A percentile compares a stretch with the other conserved stretches of the same genome.
phyloP scores from a whole-genome alignment of 2,888 invertebrate genomes.

The Euplagia quadripunctaria region DNA sequence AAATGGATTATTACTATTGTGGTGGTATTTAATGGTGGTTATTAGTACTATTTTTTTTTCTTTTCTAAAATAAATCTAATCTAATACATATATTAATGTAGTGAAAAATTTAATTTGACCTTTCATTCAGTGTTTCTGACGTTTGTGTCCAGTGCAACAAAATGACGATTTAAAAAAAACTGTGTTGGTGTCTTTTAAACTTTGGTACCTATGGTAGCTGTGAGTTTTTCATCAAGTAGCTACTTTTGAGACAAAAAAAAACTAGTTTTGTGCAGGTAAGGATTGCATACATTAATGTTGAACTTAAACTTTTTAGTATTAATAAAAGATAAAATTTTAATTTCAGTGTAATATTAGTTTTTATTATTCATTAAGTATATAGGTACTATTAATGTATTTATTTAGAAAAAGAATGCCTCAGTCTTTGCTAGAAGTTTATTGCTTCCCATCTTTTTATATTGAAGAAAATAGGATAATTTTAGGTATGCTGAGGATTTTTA shows the following conservation, averaged over 20 bases:
- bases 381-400: no score
- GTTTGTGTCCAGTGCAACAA: slow-evolving; percentile 8
- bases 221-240: slow-evolving; percentile 1
- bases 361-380: no score
- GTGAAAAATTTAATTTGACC: neutral
- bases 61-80: neutral
- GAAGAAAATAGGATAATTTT: no score
- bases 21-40: neutral
- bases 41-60: neutral
- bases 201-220: slow-evolving; percentile 3
- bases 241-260: neutral
- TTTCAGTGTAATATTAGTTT: no score
- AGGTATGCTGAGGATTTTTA: no score
- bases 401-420: no score
- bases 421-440: no score
- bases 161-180: slow-evolving; percentile 17
- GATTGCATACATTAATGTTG: neutral
- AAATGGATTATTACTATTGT: slow-evolving; percentile 4
- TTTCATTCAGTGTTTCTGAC: neutral
- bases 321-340: neutral
- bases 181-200: slow-evolving; percentile 15
- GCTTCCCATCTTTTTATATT: no score
- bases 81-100: neutral
- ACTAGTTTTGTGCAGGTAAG: slow-evolving; percentile 7
- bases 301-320: neutral